Base-by-base conservation (phyloP, 1,140 invertebrate species). In the Papilio polyxenes region DNA sequence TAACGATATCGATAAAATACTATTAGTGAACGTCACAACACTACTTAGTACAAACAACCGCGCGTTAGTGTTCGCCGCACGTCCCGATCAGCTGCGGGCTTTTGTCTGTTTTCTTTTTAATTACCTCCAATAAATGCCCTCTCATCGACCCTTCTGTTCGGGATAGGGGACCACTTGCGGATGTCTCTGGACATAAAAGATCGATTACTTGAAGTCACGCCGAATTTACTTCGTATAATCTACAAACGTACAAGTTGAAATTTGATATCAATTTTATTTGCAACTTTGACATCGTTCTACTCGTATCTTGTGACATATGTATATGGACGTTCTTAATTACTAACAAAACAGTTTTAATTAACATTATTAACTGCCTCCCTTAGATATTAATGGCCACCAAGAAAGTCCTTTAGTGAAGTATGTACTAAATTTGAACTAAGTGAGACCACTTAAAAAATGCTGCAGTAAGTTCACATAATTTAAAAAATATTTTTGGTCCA, bases 101-200 rank as follows among this genome's bases (percentile, higher is more conserved):
- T 87, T 91, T 90, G 90, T 92, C 91, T 93, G 90, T 93, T 93
- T 93, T 93, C 92, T 93, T 93, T 93, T 93, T 93, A 93, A 93
- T 92, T 92, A 92, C 90, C 87, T 85, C 87, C 91, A 89, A 93
- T 91, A 93, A 93, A 92, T 91, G 89, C 86, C 86, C 88, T 83
- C 85, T 85, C 82, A 65, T 74, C 77, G 78, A 69, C 69, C 82
- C 9, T 74, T 65, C 78, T 83, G 82, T 83, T 86, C 84, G 82
- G 84, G 86, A 83, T 82, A 81, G 82, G 84, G 86, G 84, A 81
- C 85, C 65, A 37, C 49, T 49, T 44, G 74, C n/a, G 53, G 53
- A 20, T 83, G 82, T 81, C 80, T 44, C 3, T 75, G 75, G 83
- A 65, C 84, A 23, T 72, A 80, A 59, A 72, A 65, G 83, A 83